These are phyloP conservation scores for Cyaniris semiargus DNA, from an alignment of 2,888 invertebrate species.

Conservation along the genomic window DNA sequence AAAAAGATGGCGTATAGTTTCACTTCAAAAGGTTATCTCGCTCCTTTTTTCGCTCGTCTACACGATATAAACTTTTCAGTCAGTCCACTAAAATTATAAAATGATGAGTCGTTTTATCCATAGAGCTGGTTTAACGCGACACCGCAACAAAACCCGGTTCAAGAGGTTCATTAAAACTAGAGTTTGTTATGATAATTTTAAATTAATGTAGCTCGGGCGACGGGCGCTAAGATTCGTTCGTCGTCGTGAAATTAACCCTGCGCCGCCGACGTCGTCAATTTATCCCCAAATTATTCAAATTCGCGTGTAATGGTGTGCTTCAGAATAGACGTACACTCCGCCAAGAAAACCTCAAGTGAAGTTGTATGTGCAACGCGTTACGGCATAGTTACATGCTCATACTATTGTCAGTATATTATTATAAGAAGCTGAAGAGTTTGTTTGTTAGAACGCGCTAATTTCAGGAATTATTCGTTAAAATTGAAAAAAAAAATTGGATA, in stretches of 20 bases:
- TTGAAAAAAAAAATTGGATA: too few relatives aligned
- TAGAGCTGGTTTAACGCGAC: background rate
- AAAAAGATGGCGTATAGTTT: too few relatives aligned
- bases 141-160: conserved; percentile 4
- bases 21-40: too few relatives aligned
- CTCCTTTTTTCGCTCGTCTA: too few relatives aligned
- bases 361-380: too few relatives aligned
- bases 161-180: conserved; percentile 12
- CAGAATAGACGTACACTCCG: conserved; percentile 8
- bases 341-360: background rate
- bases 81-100: background rate
- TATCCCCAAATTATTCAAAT: conserved; percentile 22
- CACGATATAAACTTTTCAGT: background rate
- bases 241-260: background rate
- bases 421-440: too few relatives aligned
- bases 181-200: conserved; percentile 15
- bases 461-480: too few relatives aligned
- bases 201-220: background rate
- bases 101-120: background rate
- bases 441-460: too few relatives aligned
- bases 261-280: conserved; percentile 19
- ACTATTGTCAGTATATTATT: too few relatives aligned
- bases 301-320: conserved; percentile 21
- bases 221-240: background rate
- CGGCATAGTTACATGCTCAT: too few relatives aligned